These are phyloP conservation scores for Malachius bipustulatus DNA, from an alignment of 2,888 invertebrate genomes.

Conservation along the genomic window DNA sequence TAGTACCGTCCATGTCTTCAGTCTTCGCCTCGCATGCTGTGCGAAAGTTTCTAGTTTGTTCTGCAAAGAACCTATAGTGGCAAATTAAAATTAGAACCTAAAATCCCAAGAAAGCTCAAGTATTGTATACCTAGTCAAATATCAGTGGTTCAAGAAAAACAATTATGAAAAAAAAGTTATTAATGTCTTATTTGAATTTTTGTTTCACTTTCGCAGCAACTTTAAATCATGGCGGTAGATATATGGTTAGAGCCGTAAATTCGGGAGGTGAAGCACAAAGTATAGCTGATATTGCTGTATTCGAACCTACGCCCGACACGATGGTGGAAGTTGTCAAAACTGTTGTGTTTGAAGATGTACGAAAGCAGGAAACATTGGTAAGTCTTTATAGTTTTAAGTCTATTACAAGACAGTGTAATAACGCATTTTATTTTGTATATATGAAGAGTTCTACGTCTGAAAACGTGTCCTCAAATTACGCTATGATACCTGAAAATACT, in stretches of 20 bases:
- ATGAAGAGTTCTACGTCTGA: conserved; percentile 29
- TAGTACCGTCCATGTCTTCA: no score
- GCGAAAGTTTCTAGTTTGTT: no score
- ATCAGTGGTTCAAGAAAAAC: no score
- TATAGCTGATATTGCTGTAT: conserved; percentile 64
- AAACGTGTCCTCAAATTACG: conserved; percentile 25
- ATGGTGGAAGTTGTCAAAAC: conserved; percentile 57
- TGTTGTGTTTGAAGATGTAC: conserved; percentile 47
- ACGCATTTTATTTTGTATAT: conserved; percentile 14
- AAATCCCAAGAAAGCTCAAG: no score
- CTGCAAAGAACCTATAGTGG: no score
- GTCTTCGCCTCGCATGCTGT: no score
- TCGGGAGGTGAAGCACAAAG: conserved; percentile 72
- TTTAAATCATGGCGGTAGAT: conserved; percentile 59
- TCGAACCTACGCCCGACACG: conserved; percentile 55
- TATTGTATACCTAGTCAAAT: no score
- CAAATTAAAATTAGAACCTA: no score
- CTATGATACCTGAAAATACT: conserved; percentile 19
- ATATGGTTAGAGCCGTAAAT: conserved; percentile 62
- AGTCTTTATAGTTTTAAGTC: conserved; percentile 25
- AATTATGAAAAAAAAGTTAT: no score
- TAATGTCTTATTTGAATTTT: no score
- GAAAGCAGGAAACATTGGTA: conserved; percentile 38
- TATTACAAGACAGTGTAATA: no score
- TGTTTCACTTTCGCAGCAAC: conserved; percentile 39